Evolutionary conservation across 2,888 invertebrate species (phyloP).

Genomic region (Halocaridina rubra): DNA sequence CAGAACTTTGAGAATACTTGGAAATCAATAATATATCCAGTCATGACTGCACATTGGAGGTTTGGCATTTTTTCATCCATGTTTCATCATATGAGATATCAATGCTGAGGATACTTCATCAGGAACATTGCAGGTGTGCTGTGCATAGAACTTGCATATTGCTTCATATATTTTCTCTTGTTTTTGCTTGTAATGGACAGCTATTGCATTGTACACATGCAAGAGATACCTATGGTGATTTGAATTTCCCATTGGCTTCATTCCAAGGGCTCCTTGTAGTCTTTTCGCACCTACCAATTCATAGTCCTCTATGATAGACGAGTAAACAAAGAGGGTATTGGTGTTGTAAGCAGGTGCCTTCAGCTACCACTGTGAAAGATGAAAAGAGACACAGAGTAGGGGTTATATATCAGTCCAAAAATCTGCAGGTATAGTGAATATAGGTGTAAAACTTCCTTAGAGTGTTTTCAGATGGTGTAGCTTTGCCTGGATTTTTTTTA

Average conservation of each 20-base stretch:
- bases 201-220: not conserved
- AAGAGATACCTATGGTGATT: not conserved
- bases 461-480: no score
- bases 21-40: not conserved
- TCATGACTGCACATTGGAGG: not conserved
- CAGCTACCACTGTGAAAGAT: no score
- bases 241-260: not conserved
- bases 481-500: no score
- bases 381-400: no score
- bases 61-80: not conserved
- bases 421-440: no score
- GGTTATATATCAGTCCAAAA: no score
- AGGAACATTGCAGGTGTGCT: not conserved
- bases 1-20: not conserved
- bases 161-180: not conserved
- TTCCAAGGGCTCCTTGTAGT: not conserved
- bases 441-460: no score
- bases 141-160: not conserved
- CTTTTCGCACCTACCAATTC: not conserved
- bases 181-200: not conserved
- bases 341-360: not conserved
- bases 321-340: not conserved
- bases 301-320: not conserved
- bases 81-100: not conserved
- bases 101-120: not conserved